A percentile compares a stretch with the other conserved stretches of the same genome.
Conservation (phyloP, 2,888 invertebrate species). For the Heterodera filipjevi region DNA sequence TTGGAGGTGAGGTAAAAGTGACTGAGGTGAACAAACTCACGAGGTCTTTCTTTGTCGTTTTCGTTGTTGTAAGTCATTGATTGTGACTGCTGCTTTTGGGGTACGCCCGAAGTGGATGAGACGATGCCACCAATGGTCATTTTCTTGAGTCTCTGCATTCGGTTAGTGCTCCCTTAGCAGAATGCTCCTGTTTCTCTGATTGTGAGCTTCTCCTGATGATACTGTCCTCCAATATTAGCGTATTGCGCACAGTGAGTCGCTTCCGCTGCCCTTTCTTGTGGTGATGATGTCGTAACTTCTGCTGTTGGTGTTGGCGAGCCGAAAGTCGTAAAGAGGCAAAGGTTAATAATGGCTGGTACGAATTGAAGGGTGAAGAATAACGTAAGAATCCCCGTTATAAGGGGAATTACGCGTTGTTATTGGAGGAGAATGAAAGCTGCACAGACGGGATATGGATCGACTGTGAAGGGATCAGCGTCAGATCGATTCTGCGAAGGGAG, state of each 20-base stretch:
- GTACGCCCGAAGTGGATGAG: not conserved
- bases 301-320: not conserved
- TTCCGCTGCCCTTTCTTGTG: not conserved
- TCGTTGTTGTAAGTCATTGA: not conserved
- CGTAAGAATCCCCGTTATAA: too few relatives aligned
- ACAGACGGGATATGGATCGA: too few relatives aligned
- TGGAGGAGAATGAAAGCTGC: too few relatives aligned
- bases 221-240: not conserved
- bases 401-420: too few relatives aligned
- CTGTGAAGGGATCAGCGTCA: too few relatives aligned
- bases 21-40: too few relatives aligned
- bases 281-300: not conserved
- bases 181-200: too few relatives aligned
- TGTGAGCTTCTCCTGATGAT: not conserved
- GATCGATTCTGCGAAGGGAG: too few relatives aligned
- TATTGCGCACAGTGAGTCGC: not conserved
- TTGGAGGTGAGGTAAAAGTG: too few relatives aligned
- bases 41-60: not conserved
- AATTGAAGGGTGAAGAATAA: too few relatives aligned
- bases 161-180: not conserved
- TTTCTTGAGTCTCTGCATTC: constrained; percentile 15
- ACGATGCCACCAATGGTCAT: constrained; percentile 15
- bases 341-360: too few relatives aligned
- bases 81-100: not conserved
- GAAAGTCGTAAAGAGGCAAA: not conserved